These are phyloP conservation scores for Colletes gigas DNA, from an alignment of 1,140 invertebrate genomes.

Conservation along the genomic window DNA sequence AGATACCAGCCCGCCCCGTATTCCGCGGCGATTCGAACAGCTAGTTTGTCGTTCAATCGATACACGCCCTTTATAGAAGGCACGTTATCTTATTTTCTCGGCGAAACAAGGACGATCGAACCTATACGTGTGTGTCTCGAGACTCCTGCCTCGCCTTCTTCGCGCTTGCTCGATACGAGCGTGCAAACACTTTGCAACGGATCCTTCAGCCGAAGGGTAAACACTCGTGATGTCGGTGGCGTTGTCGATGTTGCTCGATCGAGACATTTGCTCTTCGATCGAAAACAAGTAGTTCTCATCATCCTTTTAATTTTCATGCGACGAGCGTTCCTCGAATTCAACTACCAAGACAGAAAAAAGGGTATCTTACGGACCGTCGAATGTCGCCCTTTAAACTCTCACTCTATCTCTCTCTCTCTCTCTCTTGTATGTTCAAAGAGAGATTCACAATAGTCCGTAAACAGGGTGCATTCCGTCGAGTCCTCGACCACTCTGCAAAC, in stretches of 20 bases:
- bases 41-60: conserved; percentile 26
- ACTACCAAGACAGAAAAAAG: no score
- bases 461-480: background rate
- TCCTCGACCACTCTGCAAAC: background rate
- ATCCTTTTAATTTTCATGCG: background rate
- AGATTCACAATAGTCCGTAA: background rate
- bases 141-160: conserved; percentile 24
- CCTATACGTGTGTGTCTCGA: conserved; percentile 1
- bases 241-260: conserved; percentile 22
- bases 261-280: background rate
- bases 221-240: conserved; percentile 13
- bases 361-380: no score
- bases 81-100: conserved; percentile 24
- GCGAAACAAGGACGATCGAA: conserved; percentile 53
- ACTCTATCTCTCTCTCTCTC: no score
- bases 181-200: conserved; percentile 37
- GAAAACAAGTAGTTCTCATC: background rate
- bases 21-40: no score
- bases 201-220: conserved; percentile 26
- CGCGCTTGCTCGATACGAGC: conserved; percentile 39
- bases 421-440: background rate
- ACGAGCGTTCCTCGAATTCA: no score
- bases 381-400: no score
- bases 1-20: background rate
- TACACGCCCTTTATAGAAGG: background rate